Evolutionary conservation across 2,888 invertebrate species (phyloP).

Genomic region (Sepiola atlantica): DNA sequence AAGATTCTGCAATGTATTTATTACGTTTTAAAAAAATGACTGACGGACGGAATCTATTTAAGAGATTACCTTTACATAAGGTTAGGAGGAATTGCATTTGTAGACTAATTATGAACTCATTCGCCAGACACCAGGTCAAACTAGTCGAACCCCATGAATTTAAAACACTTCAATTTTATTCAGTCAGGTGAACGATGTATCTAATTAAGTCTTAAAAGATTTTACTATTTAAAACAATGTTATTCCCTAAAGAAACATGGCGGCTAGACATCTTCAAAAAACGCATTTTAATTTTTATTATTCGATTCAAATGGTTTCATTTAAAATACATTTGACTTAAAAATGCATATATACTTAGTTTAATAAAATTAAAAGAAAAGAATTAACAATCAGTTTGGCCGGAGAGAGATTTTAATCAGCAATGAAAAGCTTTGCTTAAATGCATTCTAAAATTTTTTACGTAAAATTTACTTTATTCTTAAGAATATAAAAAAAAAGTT

Average conservation of each 20-base stretch:
- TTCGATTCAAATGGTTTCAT: background rate
- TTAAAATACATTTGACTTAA: background rate
- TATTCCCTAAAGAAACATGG: background rate
- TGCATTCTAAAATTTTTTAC: background rate
- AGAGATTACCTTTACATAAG: too few species aligned
- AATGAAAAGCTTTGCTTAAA: background rate
- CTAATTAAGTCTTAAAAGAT: background rate
- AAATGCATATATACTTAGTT: background rate
- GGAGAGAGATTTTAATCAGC: background rate
- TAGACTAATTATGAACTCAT: too few species aligned
- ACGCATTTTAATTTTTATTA: background rate
- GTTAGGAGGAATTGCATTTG: too few species aligned
- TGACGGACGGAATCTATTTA: too few species aligned
- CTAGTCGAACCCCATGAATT: too few species aligned
- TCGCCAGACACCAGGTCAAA: too few species aligned
- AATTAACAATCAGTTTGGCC: background rate
- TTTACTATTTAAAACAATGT: background rate
- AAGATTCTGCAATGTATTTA: too few species aligned
- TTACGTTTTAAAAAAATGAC: too few species aligned
- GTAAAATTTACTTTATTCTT: constrained; percentile 2
- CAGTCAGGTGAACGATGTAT: background rate
- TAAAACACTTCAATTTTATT: background rate
- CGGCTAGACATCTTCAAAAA: background rate
- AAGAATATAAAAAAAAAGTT: background rate
- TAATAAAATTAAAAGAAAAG: background rate